Percentiles rank a stretch among this genome's conserved stretches.
These are phyloP conservation scores for Elephas maximus DNA, from an alignment of 2,113 vertebrate species.

Conservation along the genomic window DNA sequence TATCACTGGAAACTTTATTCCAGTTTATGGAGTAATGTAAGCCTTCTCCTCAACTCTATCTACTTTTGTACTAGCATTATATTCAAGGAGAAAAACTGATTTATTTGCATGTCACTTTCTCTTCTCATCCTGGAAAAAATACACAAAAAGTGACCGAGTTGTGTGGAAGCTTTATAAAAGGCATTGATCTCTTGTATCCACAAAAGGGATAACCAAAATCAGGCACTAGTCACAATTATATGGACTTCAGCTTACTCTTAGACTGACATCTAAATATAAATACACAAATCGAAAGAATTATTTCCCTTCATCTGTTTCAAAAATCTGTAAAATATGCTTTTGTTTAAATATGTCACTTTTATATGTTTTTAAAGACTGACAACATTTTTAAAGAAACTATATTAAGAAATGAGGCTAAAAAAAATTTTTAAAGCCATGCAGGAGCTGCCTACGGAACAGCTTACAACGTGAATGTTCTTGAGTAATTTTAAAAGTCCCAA, in stretches of 20 bases:
- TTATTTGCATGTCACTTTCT: conserved; percentile 54
- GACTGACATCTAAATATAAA: conserved; percentile 1
- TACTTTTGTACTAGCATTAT: not conserved
- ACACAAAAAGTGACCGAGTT: not conserved
- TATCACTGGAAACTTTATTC: not conserved
- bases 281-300: conserved; percentile 25
- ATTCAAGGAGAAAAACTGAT: not conserved
- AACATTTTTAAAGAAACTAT: conserved; percentile 43
- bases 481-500: conserved; percentile 51
- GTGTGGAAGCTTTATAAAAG: not conserved
- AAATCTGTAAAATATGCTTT: conserved; percentile 38
- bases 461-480: not conserved
- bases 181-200: not conserved
- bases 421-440: not conserved
- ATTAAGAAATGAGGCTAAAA: conserved; percentile 55
- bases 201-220: not conserved
- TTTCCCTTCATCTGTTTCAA: conserved; percentile 41
- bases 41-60: not conserved
- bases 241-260: conserved; percentile 23
- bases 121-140: not conserved
- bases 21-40: not conserved
- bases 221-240: not conserved
- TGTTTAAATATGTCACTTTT: conserved; percentile 45
- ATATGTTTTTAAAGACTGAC: not conserved
- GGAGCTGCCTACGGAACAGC: conserved; percentile 7